Evolutionary conservation across 1,140 invertebrate genomes (phyloP), one percentile per base, ranked within the genome.

Genomic region (Zaprionus capensis): DNA sequence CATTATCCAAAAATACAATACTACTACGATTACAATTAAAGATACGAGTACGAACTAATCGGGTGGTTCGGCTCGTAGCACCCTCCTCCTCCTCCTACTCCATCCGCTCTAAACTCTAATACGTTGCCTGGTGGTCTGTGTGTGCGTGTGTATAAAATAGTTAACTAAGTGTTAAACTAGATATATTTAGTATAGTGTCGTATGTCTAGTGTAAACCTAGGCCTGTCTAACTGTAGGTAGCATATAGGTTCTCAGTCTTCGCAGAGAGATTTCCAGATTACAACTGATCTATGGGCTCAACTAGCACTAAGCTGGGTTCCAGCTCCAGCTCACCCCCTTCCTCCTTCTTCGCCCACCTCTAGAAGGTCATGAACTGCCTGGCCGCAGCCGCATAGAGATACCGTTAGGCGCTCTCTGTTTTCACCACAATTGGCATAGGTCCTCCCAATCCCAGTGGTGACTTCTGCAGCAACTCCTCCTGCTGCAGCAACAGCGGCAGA

Each of bases 221-320:
- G 71, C 76, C 65, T 65, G 41, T 46, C 73, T 78, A 81, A 85
- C 69, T 90, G 79, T 90, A 90, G 85, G 85, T 90, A 90, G 85
- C 90, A 91, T 80, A 80, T 85, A 91, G 85, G 84, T 91, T 91
- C 91, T 92, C 91, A 92, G 91, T 92, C 91, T 92, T 92, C 68
- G 90, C 91, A 92, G 90, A 87, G 84, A 92, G 91, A 92, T 92
- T 92, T 90, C 77, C 79, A 81, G 76, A 22, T 72, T 84, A 81
- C 78, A 75, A 67, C 73, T 82, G 81, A 56, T 87, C 70, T 83
- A 71, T 74, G 63, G 71, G 64, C 79, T 79, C 71, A 55, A 75
- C 57, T 66, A 76, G 78, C 79, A 86, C 79, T 85, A 79, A 82
- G 81, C 77, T 77, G 72, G 76, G 65, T 12, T 34, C 26, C 24